Percentiles rank a stretch among this genome's conserved stretches.
Evolutionary conservation across 2,113 vertebrate genomes (phyloP).

Genomic region (Gadus chalcogrammus): DNA sequence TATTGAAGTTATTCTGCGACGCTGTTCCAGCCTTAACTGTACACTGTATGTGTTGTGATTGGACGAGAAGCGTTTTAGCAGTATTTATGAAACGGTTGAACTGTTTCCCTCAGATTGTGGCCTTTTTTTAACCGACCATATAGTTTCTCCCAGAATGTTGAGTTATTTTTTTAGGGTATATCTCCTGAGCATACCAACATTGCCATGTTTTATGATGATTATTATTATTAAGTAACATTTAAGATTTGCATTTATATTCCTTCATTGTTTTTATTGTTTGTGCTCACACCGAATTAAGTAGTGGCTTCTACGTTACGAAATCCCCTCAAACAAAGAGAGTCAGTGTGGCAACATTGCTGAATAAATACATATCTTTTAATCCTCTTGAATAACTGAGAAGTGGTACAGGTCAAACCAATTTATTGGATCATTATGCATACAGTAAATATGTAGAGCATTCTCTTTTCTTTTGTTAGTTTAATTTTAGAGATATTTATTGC

Average conservation of each 20-base stretch:
- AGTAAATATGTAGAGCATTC: no score
- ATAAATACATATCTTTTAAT: neutral
- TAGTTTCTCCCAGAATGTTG: conserved; percentile 3
- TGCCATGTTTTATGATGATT: conserved; percentile 11
- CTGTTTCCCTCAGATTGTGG: conserved; percentile 31
- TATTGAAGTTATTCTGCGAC: conserved; percentile 34
- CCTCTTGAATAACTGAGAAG: neutral
- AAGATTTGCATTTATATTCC: neutral
- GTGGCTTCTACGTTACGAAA: neutral
- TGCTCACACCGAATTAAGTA: neutral
- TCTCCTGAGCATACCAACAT: conserved; percentile 30
- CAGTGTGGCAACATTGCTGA: neutral
- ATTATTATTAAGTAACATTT: neutral
- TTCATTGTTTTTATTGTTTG: neutral
- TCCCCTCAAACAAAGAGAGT: neutral
- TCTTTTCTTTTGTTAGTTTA: no score
- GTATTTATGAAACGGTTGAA: conserved; percentile 55
- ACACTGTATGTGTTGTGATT: conserved; percentile 20
- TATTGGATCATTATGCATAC: no score
- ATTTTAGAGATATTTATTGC: no score
- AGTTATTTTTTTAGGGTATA: conserved; percentile 22
- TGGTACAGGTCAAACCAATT: no score
- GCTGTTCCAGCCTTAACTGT: conserved; percentile 45
- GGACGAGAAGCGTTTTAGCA: conserved; percentile 44
- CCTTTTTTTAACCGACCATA: conserved; percentile 22